Percentiles rank a stretch among this genome's conserved stretches.
Conservation (phyloP, 2,797 vertebrate species). For the Onychomys leucogaster region DNA sequence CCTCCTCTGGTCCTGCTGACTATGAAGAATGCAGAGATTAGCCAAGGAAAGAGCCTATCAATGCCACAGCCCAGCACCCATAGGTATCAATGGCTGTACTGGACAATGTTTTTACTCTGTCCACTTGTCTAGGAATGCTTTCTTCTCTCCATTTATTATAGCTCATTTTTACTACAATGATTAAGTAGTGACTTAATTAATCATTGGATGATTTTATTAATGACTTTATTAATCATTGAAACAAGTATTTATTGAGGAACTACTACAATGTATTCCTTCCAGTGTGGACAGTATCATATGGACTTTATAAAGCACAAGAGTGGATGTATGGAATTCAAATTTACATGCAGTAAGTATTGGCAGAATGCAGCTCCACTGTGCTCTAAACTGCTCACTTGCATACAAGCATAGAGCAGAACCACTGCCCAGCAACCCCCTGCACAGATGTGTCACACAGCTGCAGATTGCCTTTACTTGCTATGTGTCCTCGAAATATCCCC, state of each 20-base stretch:
- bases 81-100: too few relatives aligned
- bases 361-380: rapidly evolving
- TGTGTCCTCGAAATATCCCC: neutral
- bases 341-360: rapidly evolving
- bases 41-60: neutral
- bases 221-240: neutral
- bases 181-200: neutral
- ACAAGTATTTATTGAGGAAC: neutral
- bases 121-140: neutral
- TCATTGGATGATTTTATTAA: neutral
- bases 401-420: neutral
- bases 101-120: neutral
- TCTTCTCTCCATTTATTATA: neutral
- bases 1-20: neutral
- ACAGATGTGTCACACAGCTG: rapidly evolving
- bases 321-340: rapidly evolving
- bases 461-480: neutral
- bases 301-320: neutral
- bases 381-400: neutral
- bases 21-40: neutral
- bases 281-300: rapidly evolving
- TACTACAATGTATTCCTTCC: neutral
- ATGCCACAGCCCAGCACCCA: too few relatives aligned
- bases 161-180: neutral
- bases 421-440: rapidly evolving